A percentile compares a stretch with the other conserved stretches of the same genome.
Conservation (phyloP, 2,113 vertebrate species). For the Cromileptes altivelis region DNA sequence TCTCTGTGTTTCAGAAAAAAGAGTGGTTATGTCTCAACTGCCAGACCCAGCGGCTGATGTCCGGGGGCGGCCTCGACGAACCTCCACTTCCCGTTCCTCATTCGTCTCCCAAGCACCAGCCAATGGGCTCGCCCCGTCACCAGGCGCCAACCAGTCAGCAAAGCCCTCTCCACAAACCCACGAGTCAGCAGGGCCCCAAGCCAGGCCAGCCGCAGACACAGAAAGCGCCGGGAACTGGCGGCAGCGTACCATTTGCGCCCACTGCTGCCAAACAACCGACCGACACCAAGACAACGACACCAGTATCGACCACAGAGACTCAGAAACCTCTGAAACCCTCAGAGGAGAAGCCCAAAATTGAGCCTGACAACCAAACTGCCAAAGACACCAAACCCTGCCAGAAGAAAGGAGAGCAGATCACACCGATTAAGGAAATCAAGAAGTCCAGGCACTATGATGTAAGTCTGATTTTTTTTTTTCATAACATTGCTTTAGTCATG, state of each 20-base stretch:
- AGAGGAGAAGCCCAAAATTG: constrained; percentile 70
- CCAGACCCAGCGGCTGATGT: constrained; percentile 96
- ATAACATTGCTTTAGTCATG: not conserved
- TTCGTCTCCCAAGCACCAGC: constrained; percentile 87
- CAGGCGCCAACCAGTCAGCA: constrained; percentile 80
- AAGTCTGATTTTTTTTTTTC: constrained; percentile 65
- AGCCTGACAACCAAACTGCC: constrained; percentile 64
- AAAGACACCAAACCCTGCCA: constrained; percentile 76
- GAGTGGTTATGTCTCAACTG: constrained; percentile 99
- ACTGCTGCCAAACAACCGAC: constrained; percentile 79
- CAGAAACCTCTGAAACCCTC: constrained; percentile 67
- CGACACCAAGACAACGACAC: constrained; percentile 78
- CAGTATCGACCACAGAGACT: constrained; percentile 56
- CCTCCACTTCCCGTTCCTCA: constrained; percentile 86
- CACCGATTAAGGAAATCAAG: constrained; percentile 82
- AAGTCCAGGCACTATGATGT: constrained; percentile 92
- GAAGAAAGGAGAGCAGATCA: constrained; percentile 84
- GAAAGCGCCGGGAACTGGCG: constrained; percentile 71
- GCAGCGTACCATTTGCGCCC: constrained; percentile 67
- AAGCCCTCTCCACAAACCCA: constrained; percentile 77
- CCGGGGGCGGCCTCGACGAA: constrained; percentile 91
- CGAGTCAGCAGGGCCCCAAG: constrained; percentile 72
- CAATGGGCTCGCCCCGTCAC: constrained; percentile 86
- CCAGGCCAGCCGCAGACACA: constrained; percentile 64
- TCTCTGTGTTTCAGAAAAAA: constrained; percentile 90